Evolutionary conservation across 35 echinoderm and acorn worm species (phyloP), one percentile per base, ranked within the genome.

Genomic region (Patiria miniata): DNA sequence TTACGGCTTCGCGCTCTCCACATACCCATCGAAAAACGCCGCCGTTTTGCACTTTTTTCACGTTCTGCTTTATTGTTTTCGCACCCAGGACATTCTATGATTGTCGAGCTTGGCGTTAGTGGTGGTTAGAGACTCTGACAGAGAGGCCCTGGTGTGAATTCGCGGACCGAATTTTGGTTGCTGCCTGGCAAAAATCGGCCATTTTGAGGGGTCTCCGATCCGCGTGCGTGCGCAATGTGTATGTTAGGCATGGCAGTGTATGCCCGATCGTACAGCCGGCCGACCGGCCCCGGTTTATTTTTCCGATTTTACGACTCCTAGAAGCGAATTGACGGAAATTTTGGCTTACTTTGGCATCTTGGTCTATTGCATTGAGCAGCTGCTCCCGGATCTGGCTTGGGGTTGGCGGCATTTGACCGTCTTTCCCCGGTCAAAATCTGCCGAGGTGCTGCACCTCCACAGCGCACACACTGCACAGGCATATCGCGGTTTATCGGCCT

Each of bases 361-460:
- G 88, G 86, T 95, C 90, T 77, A 79, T 95, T 29, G 85, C 81
- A 80, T 88, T 95, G 89, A 92, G 93, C 93, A 95, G 90, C 79
- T 92, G 93, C 93, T 95, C 93, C 93, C 84, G 79, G 51, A 95
- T 95, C 86, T 92, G 93, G 86, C 28, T 87, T 86, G 93, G 93
- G 93, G 89, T 95, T 68, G 93, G 89, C 93, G 93, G 91, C 93
- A 95, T 95, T 91, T 92, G 93, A 95, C 93, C 89, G 86, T 88
- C 80, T 84, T 77, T 91, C 85, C 80, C 82, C 93, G 86, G 86
- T 86, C 89, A 95, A 95, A 90, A 51, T 68, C 84, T 92, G 81
- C 89, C 85, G 56, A 84, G 83, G 89, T 95, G 90, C 80, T 39
- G 90, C 60, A 90, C 85, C 86, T 91, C 93, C 90, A 82, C 88